Evolutionary conservation across 2,888 invertebrate genomes (phyloP).

Genomic region (Amphipoea oculea): DNA sequence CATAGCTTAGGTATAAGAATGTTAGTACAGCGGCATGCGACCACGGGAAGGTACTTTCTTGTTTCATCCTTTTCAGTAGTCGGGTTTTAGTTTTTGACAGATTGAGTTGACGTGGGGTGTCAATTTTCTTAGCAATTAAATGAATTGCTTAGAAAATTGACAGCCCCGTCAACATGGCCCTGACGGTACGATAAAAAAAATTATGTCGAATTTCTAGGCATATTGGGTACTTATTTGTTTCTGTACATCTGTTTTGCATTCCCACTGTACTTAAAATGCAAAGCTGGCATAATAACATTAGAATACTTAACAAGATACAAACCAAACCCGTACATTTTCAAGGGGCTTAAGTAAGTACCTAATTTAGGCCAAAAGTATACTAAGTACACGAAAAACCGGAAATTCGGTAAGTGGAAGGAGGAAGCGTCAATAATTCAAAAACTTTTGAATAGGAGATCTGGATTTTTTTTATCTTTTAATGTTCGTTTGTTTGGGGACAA

Average conservation of each 20-base stretch:
- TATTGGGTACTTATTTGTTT: neutral
- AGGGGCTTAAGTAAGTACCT: slow-evolving; percentile 30
- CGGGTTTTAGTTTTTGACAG: too few species aligned
- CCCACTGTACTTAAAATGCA: slow-evolving; percentile 14
- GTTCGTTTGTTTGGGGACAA: slow-evolving; percentile 1
- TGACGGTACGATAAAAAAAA: neutral
- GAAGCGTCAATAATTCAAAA: slow-evolving; percentile 49
- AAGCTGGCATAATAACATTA: slow-evolving; percentile 47
- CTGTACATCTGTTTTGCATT: neutral
- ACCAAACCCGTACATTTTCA: slow-evolving; percentile 47
- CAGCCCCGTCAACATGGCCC: neutral
- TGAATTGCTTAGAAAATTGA: too few species aligned
- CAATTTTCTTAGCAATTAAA: neutral
- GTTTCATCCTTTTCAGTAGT: too few species aligned
- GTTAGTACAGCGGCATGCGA: too few species aligned
- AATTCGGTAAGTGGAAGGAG: slow-evolving; percentile 21
- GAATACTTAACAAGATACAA: slow-evolving; percentile 46
- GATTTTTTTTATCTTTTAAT: slow-evolving; percentile 8
- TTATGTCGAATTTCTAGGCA: neutral
- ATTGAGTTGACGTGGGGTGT: neutral
- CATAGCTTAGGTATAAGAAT: too few species aligned
- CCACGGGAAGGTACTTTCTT: too few species aligned
- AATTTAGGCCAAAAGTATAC: slow-evolving; percentile 30
- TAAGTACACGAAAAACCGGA: slow-evolving; percentile 18
- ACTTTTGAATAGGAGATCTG: slow-evolving; percentile 29